Conservation (phyloP, 2,888 invertebrate species). For the Metalampra italica region DNA sequence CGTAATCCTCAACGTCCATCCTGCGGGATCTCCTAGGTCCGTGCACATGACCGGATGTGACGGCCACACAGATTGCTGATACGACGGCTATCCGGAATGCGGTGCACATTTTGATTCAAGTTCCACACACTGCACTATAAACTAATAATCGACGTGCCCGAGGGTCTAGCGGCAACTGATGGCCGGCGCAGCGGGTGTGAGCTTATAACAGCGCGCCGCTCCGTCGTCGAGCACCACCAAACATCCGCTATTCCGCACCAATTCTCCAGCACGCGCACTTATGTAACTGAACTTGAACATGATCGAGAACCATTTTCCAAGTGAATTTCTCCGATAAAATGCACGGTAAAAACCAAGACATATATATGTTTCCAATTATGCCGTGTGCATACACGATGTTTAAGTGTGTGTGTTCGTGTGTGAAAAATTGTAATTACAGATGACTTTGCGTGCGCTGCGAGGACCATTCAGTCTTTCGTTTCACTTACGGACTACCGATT, state of each 20-base stretch:
- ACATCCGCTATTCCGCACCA: conserved; percentile 80
- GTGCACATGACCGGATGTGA: conserved; percentile 61
- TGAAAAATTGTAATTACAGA: conserved; percentile 50
- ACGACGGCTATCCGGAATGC: conserved; percentile 68
- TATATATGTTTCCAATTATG: conserved; percentile 57
- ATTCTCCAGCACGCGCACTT: conserved; percentile 76
- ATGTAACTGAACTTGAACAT: conserved; percentile 79
- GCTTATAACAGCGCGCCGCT: conserved; percentile 74
- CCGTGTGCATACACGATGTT: conserved; percentile 34
- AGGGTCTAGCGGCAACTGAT: conserved; percentile 70
- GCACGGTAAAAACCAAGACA: conserved; percentile 69
- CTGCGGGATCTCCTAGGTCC: conserved; percentile 66
- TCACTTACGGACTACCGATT: conserved; percentile 52
- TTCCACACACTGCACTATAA: conserved; percentile 64
- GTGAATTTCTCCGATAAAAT: conserved; percentile 79
- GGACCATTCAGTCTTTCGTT: conserved; percentile 52
- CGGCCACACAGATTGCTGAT: conserved; percentile 62
- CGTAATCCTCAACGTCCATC: conserved; percentile 61
- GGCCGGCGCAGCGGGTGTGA: conserved; percentile 58
- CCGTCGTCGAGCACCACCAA: conserved; percentile 71
- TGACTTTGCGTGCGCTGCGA: conserved; percentile 50
- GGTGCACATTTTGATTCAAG: conserved; percentile 59
- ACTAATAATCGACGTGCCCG: conserved; percentile 59
- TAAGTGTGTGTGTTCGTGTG: conserved; percentile 49
- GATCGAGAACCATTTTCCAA: conserved; percentile 77